Percentiles rank a stretch among this genome's conserved stretches.
Evolutionary conservation across 2,888 invertebrate species (phyloP).

Genomic region (Minunthozetes semirufus): DNA sequence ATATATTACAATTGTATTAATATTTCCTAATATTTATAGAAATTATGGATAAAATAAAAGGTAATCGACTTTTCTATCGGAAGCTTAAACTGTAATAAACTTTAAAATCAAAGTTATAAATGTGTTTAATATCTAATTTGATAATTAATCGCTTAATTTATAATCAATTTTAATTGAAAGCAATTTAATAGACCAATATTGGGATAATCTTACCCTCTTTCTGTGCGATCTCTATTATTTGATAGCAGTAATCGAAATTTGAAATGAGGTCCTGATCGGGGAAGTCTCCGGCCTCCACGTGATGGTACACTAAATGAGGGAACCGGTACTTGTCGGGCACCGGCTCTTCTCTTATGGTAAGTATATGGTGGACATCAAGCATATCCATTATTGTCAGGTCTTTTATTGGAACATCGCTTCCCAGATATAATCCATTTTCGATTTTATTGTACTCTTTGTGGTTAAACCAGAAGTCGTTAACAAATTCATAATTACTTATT

Average conservation of each 20-base stretch:
- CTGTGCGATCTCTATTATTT: not conserved
- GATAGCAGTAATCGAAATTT: not conserved
- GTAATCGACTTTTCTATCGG: too few species aligned
- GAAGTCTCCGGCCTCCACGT: conserved; percentile 10
- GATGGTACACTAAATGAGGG: not conserved
- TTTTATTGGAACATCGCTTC: not conserved
- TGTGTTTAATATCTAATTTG: too few species aligned
- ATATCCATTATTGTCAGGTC: not conserved
- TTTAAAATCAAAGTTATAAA: too few species aligned
- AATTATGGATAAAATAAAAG: too few species aligned
- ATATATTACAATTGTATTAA: too few species aligned
- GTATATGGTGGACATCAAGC: not conserved
- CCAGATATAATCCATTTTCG: not conserved
- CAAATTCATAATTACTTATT: not conserved
- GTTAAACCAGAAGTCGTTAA: conserved; percentile 12
- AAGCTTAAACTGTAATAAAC: too few species aligned
- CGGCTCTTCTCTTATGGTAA: not conserved
- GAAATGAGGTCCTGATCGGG: conserved; percentile 7
- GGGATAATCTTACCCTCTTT: not conserved
- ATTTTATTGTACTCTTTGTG: not conserved
- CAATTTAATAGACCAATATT: too few species aligned
- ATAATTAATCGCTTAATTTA: too few species aligned
- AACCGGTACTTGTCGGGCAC: not conserved
- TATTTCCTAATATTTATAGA: too few species aligned
- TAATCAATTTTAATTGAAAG: too few species aligned